A percentile compares a stretch with the other conserved stretches of the same genome.
phyloP scores from a whole-genome alignment of 2,888 invertebrate genomes.

The Stenchaetothrips biformis region DNA sequence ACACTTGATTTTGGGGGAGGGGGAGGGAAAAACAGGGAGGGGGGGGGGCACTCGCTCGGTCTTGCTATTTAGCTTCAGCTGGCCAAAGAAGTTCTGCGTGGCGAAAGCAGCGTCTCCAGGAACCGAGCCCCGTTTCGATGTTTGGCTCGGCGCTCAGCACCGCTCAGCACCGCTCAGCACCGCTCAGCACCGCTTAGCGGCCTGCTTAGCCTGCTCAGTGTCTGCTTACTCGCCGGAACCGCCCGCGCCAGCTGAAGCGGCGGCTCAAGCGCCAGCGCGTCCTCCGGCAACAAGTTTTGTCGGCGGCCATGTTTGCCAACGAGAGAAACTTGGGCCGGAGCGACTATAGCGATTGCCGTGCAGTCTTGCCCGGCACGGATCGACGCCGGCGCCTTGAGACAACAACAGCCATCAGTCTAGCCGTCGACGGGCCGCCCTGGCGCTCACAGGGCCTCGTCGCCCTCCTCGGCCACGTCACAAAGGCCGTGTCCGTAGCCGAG shows the following conservation, averaged over 20 bases:
- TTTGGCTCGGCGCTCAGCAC: neutral
- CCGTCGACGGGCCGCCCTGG: neutral
- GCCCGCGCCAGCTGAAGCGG: neutral
- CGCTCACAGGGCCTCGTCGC: conserved; percentile 13
- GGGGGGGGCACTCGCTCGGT: too few relatives aligned
- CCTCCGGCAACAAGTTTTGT: neutral
- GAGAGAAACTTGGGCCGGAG: neutral
- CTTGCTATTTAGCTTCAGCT: too few relatives aligned
- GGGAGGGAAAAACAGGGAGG: too few relatives aligned
- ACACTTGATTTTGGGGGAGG: too few relatives aligned
- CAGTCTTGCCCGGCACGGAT: too few relatives aligned
- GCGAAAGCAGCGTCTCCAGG: too few relatives aligned
- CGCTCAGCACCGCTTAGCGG: too few relatives aligned
- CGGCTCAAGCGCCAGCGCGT: neutral
- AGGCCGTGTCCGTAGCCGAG: neutral
- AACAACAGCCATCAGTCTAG: neutral
- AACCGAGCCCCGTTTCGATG: neutral
- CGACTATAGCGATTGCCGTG: neutral
- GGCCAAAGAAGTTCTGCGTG: too few relatives aligned
- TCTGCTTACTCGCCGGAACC: neutral
- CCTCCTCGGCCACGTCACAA: neutral
- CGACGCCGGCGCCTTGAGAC: neutral
- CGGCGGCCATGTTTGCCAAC: neutral
- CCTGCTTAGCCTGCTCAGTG: neutral
- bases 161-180: neutral